These are phyloP conservation scores for Anarhynchus alexandrinus DNA, from an alignment of 2,113 vertebrate genomes.

Conservation along the genomic window DNA sequence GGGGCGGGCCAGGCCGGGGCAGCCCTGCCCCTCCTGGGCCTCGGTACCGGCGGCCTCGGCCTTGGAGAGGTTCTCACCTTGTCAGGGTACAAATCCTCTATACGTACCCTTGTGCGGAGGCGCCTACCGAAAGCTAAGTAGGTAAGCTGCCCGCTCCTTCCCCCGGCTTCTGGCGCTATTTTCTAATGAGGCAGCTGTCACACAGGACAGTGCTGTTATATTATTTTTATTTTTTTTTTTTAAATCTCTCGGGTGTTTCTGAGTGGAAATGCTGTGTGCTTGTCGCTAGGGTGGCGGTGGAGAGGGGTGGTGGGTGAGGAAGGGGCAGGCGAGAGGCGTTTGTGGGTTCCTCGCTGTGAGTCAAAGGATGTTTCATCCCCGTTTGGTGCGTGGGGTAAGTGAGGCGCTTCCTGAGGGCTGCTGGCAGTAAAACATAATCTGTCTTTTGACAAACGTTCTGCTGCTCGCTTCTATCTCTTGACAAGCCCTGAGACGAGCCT, in stretches of 20 bases:
- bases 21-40: not conserved
- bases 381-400: not conserved
- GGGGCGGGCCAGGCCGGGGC: not conserved
- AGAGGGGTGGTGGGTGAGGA: not conserved
- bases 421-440: not conserved
- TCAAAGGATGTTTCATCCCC: not conserved
- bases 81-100: not conserved
- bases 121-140: not conserved
- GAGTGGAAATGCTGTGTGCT: not conserved
- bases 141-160: conserved; percentile 1
- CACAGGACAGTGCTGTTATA: not conserved
- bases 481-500: not conserved
- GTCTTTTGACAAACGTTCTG: not conserved
- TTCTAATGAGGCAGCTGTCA: not conserved
- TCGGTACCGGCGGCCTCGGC: not conserved
- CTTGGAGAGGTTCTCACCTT: not conserved
- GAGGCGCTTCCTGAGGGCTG: not conserved
- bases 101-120: not conserved
- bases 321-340: not conserved
- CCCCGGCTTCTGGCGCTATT: not conserved
- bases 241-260: not conserved
- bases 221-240: not conserved
- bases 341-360: not conserved
- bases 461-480: not conserved
- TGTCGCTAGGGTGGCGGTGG: accelerated